Conservation (phyloP, 2,797 vertebrate species). For the Epinephelus coioides region DNA sequence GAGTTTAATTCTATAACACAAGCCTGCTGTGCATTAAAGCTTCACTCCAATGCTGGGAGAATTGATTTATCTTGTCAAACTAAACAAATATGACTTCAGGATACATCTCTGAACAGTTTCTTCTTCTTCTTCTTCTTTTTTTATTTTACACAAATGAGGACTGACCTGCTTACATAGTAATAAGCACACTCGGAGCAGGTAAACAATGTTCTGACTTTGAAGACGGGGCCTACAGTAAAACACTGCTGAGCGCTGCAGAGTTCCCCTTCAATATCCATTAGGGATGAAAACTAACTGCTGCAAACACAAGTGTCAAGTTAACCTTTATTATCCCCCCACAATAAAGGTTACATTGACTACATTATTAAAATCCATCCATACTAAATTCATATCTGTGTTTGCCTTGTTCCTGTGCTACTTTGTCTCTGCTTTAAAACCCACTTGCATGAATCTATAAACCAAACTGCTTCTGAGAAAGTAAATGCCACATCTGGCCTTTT, state of each 20-base stretch:
- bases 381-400: background rate
- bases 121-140: conserved; percentile 13
- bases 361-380: conserved; percentile 3
- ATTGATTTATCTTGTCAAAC: conserved; percentile 24
- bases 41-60: background rate
- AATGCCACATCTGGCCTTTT: conserved; percentile 10
- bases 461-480: background rate
- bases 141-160: conserved; percentile 54
- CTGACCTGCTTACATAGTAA: conserved; percentile 71
- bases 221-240: conserved; percentile 36
- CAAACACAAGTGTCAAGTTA: conserved; percentile 34
- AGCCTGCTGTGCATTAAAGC: conserved; percentile 1
- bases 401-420: background rate
- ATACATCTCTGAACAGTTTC: conserved; percentile 8
- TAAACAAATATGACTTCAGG: conserved; percentile 36
- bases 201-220: conserved; percentile 67
- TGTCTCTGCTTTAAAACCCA: background rate
- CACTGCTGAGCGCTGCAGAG: conserved; percentile 33
- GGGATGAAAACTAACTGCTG: conserved; percentile 34
- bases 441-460: background rate
- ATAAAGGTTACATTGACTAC: conserved; percentile 46
- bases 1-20: conserved; percentile 20
- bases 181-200: conserved; percentile 48
- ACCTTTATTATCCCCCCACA: conserved; percentile 44
- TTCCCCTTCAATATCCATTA: conserved; percentile 59